Evolutionary conservation across 2,113 vertebrate species (phyloP), one percentile per base, ranked within the genome.

Genomic region (Colaptes auratus): DNA sequence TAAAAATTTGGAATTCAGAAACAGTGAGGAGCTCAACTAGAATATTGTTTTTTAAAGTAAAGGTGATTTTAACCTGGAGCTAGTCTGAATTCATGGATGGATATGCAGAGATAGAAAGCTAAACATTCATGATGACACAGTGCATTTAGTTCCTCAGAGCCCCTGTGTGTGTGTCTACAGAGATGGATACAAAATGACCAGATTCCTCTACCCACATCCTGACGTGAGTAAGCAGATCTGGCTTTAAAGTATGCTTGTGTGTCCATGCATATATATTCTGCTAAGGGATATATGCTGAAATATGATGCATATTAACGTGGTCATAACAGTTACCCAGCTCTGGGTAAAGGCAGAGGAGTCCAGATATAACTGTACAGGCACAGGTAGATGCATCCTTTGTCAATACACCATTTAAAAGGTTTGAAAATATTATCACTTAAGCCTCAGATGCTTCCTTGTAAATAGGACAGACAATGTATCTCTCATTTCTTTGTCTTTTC

Each of bases 341-440:
- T 77, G 27, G 4, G 31, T 73, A 61, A 77, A 74, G 30, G 19
- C 5, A n/a, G 17, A 82, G 11, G 6, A 18, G 8, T 56, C 53
- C 53, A 72, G 44, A 70, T 8, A 2, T 55, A 65, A 65, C 18
- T 56, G 2, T 16, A 53, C 0, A 0, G 19, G 48, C 59, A 52
- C 11, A 30, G 2, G 3, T 19, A 76, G 44, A 39, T 16, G 10
- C 3, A 10, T 30, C 19, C 8, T 65, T 70, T 53, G 44, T 18
- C 7, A 70, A 31, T 25, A 61, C 24, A 7, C 24, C 4, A 18
- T 65, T 58, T 76, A 39, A 46, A 76, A 12, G n/a, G 8, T 56
- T 79, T 42, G 25, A 90, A 90, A 85, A 64, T 58, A 36, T 4
- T 35, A 1, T 8, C 23, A 65, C 3, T 82, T 78, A 46, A 75